phyloP scores from a whole-genome alignment of 2,888 invertebrate species.

The Eulithis prunata region DNA sequence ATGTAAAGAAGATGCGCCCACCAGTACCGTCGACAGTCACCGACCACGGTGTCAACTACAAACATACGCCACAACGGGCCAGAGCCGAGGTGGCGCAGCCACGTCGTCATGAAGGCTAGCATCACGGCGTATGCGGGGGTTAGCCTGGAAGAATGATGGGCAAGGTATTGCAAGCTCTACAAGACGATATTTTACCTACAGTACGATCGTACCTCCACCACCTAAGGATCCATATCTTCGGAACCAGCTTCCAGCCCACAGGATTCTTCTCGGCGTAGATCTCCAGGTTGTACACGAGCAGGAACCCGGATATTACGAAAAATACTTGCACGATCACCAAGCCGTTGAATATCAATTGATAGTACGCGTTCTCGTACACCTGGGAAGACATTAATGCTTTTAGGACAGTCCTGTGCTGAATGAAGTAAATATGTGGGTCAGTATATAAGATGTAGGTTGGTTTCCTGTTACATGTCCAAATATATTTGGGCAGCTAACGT shows the following conservation, averaged over 20 bases:
- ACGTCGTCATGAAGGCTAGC: conserved; percentile 53
- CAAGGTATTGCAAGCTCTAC: no score
- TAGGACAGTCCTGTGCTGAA: no score
- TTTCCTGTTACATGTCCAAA: no score
- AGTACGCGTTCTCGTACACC: conserved; percentile 46
- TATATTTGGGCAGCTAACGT: no score
- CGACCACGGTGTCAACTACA: conserved; percentile 45
- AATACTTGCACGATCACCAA: conserved; percentile 51
- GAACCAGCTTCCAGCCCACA: conserved; percentile 46
- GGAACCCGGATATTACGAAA: conserved; percentile 53
- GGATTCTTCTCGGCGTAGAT: conserved; percentile 41
- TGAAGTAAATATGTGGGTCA: no score
- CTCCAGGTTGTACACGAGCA: conserved; percentile 50
- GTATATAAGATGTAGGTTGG: no score
- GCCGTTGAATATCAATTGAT: conserved; percentile 51
- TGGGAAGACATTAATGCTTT: conserved; percentile 11
- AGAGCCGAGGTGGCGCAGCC: conserved; percentile 58
- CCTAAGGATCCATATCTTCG: conserved; percentile 44
- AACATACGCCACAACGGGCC: conserved; percentile 44
- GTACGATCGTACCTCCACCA: conserved; percentile 46
- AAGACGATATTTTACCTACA: no score
- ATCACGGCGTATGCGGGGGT: conserved; percentile 52
- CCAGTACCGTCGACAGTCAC: conserved; percentile 52
- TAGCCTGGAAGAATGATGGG: conserved; percentile 41
- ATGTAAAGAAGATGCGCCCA: conserved; percentile 56